Base-by-base conservation (phyloP, 2,888 invertebrate genomes). In the Bugulina stolonifera region DNA sequence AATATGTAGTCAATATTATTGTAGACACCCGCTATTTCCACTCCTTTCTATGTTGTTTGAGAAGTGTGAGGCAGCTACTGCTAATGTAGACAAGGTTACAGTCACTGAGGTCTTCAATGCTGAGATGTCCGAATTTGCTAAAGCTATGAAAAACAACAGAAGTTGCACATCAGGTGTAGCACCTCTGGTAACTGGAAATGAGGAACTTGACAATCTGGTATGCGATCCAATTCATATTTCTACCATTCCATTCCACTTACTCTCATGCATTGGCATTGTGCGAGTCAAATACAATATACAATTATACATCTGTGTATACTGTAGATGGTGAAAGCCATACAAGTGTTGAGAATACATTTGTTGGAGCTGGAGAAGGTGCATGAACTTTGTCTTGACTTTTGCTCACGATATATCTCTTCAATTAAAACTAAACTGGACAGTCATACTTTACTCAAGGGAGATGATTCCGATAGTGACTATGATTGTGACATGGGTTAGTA, bases 321-420 rank as follows among this genome's bases (percentile, higher is more conserved):
- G 25, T 84, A 91, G 91, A 91, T 92, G 91, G 90, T 92, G 76
- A 91, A 91, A 86, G 91, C 91, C 72, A 91, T 93, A 80, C 93
- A 94, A 88, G 94, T 95, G 75, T 87, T 95, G 76, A 87, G 94
- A 80, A 95, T 95, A 83, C 94, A 95, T 84, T 88, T 95, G 70
- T 85, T 95, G 77, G 95, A 95, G 84, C 86, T 95, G 82, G 93
- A 94, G 85, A 95, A 95, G 85, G 94, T 95, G 23, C 93, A 94
- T 85, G 94, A 95, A 85, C 83, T 95, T 79, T 95, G 94, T 86
- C 91, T 93, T 79, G 94, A 95, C 87, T 95, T 95, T 87, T 94
- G 94, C 87, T 92, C 91, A 76, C 88, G 94, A 72, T 95, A 95
- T 87, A 94, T 86, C 55, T 91, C 92, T 69, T 93, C 93, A 82